Percentiles rank a stretch among this genome's conserved stretches.
These are phyloP conservation scores for Neelides sp. DNA, from an alignment of 1,140 invertebrate species.

Conservation along the genomic window DNA sequence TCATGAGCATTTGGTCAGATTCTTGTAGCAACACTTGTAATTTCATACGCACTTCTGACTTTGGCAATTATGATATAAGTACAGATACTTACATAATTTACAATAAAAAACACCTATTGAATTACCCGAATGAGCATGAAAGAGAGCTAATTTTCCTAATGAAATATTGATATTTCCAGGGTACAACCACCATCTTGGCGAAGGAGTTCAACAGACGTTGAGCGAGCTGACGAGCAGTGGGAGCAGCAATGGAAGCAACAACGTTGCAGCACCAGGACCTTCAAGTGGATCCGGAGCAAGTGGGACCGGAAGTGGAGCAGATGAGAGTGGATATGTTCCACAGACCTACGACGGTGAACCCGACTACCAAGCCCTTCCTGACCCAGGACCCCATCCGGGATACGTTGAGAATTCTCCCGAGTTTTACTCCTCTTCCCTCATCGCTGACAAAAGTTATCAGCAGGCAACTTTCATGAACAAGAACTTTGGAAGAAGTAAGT, in stretches of 20 bases:
- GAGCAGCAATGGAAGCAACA: slow-evolving; percentile 15
- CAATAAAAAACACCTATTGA: no score
- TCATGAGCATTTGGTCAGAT: no score
- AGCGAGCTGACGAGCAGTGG: slow-evolving; percentile 31
- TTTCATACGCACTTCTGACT: no score
- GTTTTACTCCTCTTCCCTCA: slow-evolving; percentile 51
- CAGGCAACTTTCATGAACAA: slow-evolving; percentile 24
- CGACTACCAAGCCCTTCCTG: slow-evolving; percentile 55
- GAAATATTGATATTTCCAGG: slow-evolving; percentile 36
- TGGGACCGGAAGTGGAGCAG: slow-evolving; percentile 21
- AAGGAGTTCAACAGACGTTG: slow-evolving; percentile 38
- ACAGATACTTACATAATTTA: no score
- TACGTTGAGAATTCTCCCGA: slow-evolving; percentile 56
- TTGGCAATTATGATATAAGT: no score
- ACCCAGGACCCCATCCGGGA: slow-evolving; percentile 42
- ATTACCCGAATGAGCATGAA: no score
- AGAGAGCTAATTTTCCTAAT: neutral
- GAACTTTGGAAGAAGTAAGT: slow-evolving; percentile 26
- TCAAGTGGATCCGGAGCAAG: slow-evolving; percentile 32
- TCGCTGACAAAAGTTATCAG: slow-evolving; percentile 31
- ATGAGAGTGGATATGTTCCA: slow-evolving; percentile 38
- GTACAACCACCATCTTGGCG: slow-evolving; percentile 39
- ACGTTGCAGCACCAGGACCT: slow-evolving; percentile 26
- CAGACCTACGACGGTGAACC: slow-evolving; percentile 46
- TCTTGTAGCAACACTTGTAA: no score